Base-by-base conservation (phyloP, 1,140 invertebrate species). In the silkworm (Bombyx mori) region DNA sequence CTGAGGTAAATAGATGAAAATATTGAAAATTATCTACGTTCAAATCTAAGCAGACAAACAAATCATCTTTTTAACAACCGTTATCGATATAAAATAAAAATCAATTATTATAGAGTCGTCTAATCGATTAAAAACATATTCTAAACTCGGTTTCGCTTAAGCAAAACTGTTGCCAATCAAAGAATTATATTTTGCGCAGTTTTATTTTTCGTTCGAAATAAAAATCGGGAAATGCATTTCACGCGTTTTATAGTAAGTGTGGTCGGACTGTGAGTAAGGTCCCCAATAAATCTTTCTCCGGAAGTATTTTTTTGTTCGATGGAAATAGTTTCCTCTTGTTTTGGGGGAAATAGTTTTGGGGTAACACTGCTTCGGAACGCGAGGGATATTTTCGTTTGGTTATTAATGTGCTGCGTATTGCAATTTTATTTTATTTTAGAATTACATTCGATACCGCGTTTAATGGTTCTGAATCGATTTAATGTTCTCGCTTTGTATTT, bases 321-420 rank as follows among this genome's bases (percentile, higher is more conserved):
- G 72, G 77, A 84, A 86, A 84, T 83, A 83, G 79, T 86, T 85
- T 82, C 76, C 81, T 82, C 66, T 73, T 79, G 73, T 81, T 81
- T 78, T 71, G 69, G 72, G 65, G 65, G 52, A 62, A 63, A 63
- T 71, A 71, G 68, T 76, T 68, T 67, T 54, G 67, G 66, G 56
- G 26, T 35, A 35, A 35, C 26, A 35, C 26, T 35, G 59, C 35
- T 47, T 6, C 45, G 55, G 26, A 44, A 61, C 44, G 57, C 54
- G 51, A 50, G 63, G 61, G 61, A 63, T 61, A 64, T 68, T 67
- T 67, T 73, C 66, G 69, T 64, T 71, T 62, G 61, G 68, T 64
- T 73, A 65, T 71, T 71, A 67, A 70, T 70, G 68, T 62, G 59
- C 54, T 59, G 51, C 49, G 48, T 63, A 63, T 57, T 58, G 60